Conservation (phyloP, 2,888 invertebrate genomes). For the Lasiommata megera region DNA sequence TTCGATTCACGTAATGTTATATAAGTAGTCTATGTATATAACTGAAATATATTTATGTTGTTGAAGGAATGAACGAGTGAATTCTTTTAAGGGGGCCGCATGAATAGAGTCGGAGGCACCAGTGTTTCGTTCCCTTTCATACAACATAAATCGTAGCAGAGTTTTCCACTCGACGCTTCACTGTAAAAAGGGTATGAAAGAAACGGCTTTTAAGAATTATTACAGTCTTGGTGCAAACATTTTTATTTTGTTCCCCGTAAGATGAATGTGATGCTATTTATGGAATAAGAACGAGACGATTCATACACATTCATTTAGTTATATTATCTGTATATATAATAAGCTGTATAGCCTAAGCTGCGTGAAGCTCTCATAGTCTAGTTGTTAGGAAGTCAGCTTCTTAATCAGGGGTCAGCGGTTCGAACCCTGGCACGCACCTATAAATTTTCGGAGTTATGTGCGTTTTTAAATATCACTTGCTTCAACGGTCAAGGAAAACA, state of each 20-base stretch:
- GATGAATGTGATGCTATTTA: constrained; percentile 27
- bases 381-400: no score
- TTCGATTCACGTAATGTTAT: no score
- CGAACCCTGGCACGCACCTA: no score
- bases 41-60: not conserved
- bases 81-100: not conserved
- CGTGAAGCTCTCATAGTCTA: no score
- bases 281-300: constrained; percentile 7
- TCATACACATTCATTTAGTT: not conserved
- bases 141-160: constrained; percentile 41
- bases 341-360: no score
- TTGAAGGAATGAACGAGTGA: not conserved
- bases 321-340: not conserved
- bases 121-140: constrained; percentile 29
- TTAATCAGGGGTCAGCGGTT: no score
- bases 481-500: no score
- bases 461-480: no score
- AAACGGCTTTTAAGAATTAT: constrained; percentile 40
- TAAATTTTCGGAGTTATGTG: no score
- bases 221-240: constrained; percentile 35
- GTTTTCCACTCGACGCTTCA: constrained; percentile 38
- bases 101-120: constrained; percentile 7
- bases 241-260: constrained; percentile 26
- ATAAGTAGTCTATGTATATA: not conserved
- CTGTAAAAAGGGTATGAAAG: constrained; percentile 37